Conservation (phyloP, 2,797 vertebrate genomes). For the Microctenopoma lineatum region DNA sequence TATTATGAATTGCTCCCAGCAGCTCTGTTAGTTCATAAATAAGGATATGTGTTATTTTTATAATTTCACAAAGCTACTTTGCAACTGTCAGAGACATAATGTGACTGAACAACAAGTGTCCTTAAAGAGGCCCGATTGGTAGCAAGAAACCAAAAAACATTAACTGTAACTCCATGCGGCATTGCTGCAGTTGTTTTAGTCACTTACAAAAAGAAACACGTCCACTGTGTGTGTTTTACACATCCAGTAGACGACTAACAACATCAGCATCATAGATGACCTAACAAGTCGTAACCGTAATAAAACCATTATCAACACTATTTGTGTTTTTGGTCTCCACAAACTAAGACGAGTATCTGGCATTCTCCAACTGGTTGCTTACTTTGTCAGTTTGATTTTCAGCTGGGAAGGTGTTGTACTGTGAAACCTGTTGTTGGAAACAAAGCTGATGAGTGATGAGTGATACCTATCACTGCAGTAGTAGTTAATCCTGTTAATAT, state of each 20-base stretch:
- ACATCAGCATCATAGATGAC: slow-evolving; percentile 1
- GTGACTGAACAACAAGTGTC: not conserved
- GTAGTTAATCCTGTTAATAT: not conserved
- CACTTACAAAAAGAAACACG: not conserved
- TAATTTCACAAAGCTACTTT: too few relatives aligned
- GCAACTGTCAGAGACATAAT: not conserved
- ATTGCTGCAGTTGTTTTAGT: too few relatives aligned
- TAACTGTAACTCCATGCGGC: too few relatives aligned
- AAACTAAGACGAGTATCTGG: too few relatives aligned
- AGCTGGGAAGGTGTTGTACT: not conserved
- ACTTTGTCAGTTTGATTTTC: not conserved
- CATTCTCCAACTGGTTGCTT: too few relatives aligned
- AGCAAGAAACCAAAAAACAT: not conserved
- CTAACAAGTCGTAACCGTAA: not conserved
- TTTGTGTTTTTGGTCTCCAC: slow-evolving; percentile 13
- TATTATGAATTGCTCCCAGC: not conserved
- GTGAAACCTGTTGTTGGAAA: too few relatives aligned
- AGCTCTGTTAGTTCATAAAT: not conserved
- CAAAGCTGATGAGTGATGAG: too few relatives aligned
- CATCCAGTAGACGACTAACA: too few relatives aligned
- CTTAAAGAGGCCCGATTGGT: not conserved
- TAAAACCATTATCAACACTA: not conserved
- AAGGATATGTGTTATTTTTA: too few relatives aligned
- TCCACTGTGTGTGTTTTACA: not conserved
- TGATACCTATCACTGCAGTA: too few relatives aligned